Conservation (phyloP, 2,888 invertebrate genomes). For the Athalia circularis region DNA sequence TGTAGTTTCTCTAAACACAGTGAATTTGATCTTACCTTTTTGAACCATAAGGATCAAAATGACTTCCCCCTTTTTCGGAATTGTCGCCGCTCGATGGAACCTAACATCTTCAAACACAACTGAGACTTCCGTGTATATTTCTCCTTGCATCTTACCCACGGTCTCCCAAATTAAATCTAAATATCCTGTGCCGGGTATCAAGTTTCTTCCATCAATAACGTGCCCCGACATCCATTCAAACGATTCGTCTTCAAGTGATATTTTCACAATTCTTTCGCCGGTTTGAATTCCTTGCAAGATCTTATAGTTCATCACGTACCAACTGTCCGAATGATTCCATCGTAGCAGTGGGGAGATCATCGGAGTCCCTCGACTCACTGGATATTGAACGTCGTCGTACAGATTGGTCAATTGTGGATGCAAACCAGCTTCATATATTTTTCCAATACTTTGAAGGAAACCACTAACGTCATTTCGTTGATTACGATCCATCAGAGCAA, state of each 20-base stretch:
- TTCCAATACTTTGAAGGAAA: slow-evolving; percentile 80
- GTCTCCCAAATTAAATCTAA: slow-evolving; percentile 77
- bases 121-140: slow-evolving; percentile 73
- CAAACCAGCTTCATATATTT: slow-evolving; percentile 85
- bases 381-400: slow-evolving; percentile 85
- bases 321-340: slow-evolving; percentile 91
- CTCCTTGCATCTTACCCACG: slow-evolving; percentile 72
- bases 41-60: slow-evolving; percentile 64
- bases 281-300: slow-evolving; percentile 81
- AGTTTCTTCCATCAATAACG: slow-evolving; percentile 81
- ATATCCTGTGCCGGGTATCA: slow-evolving; percentile 82
- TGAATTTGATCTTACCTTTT: slow-evolving; percentile 54
- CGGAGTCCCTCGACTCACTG: slow-evolving; percentile 91
- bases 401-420: slow-evolving; percentile 85
- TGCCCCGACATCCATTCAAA: slow-evolving; percentile 85
- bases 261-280: slow-evolving; percentile 79
- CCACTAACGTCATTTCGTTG: slow-evolving; percentile 80
- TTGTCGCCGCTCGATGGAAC: slow-evolving; percentile 77
- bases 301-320: slow-evolving; percentile 83
- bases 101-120: slow-evolving; percentile 77
- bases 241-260: slow-evolving; percentile 80
- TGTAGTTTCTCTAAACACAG: slow-evolving; percentile 72
- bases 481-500: slow-evolving; percentile 85
- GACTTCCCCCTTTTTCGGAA: slow-evolving; percentile 74
- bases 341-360: slow-evolving; percentile 88